Base-by-base conservation (phyloP, 2,888 invertebrate genomes). In the Sinopyrophorus schimmeli region DNA sequence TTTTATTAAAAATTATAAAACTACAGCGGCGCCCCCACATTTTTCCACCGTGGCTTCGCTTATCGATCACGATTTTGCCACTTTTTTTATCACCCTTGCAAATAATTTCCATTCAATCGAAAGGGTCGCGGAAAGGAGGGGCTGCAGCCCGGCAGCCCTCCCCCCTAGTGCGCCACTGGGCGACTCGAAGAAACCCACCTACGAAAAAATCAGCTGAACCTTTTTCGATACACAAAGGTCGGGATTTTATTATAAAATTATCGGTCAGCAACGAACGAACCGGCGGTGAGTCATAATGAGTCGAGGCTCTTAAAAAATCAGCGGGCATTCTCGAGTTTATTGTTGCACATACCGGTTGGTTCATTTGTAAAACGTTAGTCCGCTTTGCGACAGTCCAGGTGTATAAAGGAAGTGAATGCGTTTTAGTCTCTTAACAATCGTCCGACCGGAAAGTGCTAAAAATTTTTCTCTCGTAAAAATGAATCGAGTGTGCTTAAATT, bases 311-410 rank as follows among this genome's bases (percentile, higher is more conserved):
- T n/a, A 34, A 42, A 43, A 43, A 43, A 34, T 20, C 27, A 16
- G 15, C 32, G 18, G 11, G 18, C 34, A 43, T 43, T 43, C 41
- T 41, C 16, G 24, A 17, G 34, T 35, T 43, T 27, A 43, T 43
- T 43, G 43, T 43, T 43, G 34, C 7, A 7, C 27, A 18, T 43
- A 43, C 43, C 43, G 43, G 43, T 39, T 7, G 39, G 27, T 41
- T 32, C 34, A 12, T 43, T 43, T 34, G 43, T 26, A 26, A 34
- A 18, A 15, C 34, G 43, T 27, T 32, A 43, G 43, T 27, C 18
- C 26, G 23, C 23, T 14, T 39, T 28, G 18, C 15, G 17, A 17
- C 20, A 32, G 42, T 5, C 32, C 42, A 32, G 43, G 34, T 34
- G 34, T 27, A 34, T 26, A 15, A 23, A 34, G 16, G 26, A 26